Conservation (phyloP, 2,113 vertebrate species). For the Equus quagga region DNA sequence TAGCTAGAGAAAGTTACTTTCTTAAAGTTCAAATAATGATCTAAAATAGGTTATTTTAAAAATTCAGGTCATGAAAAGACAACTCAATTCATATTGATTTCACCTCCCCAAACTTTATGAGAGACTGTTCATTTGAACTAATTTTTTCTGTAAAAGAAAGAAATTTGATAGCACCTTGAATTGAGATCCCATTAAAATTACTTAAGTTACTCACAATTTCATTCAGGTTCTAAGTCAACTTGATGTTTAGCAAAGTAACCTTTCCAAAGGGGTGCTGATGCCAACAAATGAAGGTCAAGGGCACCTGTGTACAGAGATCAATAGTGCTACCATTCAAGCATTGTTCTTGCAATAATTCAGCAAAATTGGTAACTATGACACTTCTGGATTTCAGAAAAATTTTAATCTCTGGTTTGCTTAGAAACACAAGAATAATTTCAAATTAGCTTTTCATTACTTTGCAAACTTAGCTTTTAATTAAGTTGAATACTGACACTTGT, state of each 20-base stretch:
- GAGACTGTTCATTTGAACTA: background rate
- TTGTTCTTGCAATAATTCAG: background rate
- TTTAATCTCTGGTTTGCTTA: background rate
- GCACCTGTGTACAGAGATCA: background rate
- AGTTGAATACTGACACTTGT: background rate
- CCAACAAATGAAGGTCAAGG: background rate
- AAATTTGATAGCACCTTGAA: background rate
- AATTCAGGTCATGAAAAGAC: background rate
- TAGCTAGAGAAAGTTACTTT: background rate
- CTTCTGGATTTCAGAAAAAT: background rate
- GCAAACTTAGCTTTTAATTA: background rate
- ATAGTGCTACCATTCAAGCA: background rate
- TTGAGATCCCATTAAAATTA: background rate
- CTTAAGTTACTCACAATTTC: background rate
- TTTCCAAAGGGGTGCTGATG: background rate
- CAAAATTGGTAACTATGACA: background rate
- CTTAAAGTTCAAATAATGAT: conserved; percentile 7
- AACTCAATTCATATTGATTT: background rate
- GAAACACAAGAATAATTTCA: conserved; percentile 28
- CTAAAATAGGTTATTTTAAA: background rate
- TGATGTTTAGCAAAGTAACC: conserved; percentile 38
- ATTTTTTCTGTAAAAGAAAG: background rate
- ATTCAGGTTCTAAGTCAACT: background rate
- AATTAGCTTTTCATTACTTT: conserved; percentile 15
- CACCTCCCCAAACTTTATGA: background rate